Percentiles rank a stretch among this genome's conserved stretches.
Conservation (phyloP, 1,140 invertebrate genomes). For the Helicoverpa armigera region DNA sequence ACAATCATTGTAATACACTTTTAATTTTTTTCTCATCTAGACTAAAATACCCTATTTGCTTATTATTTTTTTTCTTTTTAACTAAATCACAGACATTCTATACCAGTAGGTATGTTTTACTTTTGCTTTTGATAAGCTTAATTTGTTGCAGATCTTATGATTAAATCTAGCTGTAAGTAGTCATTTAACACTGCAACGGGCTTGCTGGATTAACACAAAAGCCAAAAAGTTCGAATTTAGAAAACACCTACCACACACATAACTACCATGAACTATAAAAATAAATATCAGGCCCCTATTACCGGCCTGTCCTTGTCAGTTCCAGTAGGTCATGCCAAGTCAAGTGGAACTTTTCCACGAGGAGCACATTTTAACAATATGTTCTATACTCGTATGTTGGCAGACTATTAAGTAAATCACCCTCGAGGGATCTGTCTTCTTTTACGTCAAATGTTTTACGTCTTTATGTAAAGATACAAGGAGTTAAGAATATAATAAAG, state of each 20-base stretch:
- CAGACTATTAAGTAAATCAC: slow-evolving; percentile 26
- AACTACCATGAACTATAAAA: background rate
- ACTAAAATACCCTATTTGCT: no score
- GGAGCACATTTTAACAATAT: background rate
- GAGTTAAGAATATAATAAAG: background rate
- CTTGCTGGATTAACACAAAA: no score
- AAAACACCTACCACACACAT: background rate
- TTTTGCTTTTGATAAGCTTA: no score
- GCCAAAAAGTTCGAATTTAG: no score
- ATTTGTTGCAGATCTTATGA: no score
- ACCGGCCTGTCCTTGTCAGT: background rate
- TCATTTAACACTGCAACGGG: no score
- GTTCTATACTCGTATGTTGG: background rate
- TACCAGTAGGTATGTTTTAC: no score
- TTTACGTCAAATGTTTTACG: slow-evolving; percentile 13
- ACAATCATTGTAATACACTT: no score
- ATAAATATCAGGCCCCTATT: background rate
- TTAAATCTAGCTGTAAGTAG: no score
- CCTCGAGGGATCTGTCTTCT: slow-evolving; percentile 28
- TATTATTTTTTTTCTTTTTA: no score
- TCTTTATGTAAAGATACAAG: background rate
- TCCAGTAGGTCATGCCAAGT: background rate
- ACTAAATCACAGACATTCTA: no score
- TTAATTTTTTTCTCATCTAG: no score
- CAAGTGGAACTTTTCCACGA: slow-evolving; percentile 1